phyloP scores from a whole-genome alignment of 2,888 invertebrate genomes.

The Mayetiola destructor region DNA sequence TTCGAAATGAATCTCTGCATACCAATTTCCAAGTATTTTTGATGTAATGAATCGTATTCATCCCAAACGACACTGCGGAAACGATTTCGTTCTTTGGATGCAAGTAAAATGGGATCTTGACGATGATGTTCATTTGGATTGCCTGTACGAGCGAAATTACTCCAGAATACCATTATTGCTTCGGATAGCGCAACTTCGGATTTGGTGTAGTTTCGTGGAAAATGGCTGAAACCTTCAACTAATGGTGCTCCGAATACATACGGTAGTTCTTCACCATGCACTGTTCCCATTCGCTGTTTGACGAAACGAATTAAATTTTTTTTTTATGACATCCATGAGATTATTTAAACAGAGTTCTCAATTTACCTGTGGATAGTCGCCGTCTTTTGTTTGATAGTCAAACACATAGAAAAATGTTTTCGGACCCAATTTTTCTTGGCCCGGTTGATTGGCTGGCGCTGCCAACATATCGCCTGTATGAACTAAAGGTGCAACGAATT shows the following conservation, averaged over 20 bases:
- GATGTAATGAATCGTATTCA: constrained; percentile 81
- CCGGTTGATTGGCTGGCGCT: constrained; percentile 44
- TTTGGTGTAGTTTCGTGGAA: constrained; percentile 76
- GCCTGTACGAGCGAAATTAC: constrained; percentile 65
- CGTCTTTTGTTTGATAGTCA: constrained; percentile 80
- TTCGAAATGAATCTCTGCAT: constrained; percentile 18
- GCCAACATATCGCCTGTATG: constrained; percentile 70
- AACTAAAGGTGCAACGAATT: constrained; percentile 81
- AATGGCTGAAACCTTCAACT: constrained; percentile 65
- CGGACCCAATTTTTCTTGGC: constrained; percentile 46
- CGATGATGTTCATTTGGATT: constrained; percentile 75
- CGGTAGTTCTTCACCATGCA: constrained; percentile 82
- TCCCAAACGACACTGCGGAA: constrained; percentile 80
- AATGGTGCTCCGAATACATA: constrained; percentile 85
- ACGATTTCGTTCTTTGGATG: constrained; percentile 69
- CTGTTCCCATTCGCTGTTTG: constrained; percentile 70
- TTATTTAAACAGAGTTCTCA: background rate
- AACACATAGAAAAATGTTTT: constrained; percentile 83
- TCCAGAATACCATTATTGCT: constrained; percentile 73
- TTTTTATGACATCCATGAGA: constrained; percentile 19
- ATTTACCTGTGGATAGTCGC: constrained; percentile 73
- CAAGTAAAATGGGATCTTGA: constrained; percentile 59
- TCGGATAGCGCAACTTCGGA: constrained; percentile 75
- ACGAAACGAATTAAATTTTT: constrained; percentile 19
- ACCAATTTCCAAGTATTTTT: constrained; percentile 89